Evolutionary conservation across 2,797 vertebrate species (phyloP).

Genomic region (Anabacerthia variegaticeps): DNA sequence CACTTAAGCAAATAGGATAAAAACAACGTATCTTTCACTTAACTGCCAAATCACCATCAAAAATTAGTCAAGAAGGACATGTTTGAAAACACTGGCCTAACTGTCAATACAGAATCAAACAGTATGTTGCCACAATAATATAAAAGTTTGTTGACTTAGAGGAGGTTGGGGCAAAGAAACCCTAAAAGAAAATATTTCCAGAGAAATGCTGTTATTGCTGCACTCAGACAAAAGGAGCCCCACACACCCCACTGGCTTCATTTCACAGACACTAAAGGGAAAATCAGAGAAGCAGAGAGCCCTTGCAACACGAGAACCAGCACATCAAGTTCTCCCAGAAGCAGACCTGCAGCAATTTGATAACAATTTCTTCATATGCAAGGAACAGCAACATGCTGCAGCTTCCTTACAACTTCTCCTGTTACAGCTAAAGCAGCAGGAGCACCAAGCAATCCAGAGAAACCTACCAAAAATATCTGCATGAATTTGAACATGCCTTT

Average conservation of each 20-base stretch:
- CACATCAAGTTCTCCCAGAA: conserved; percentile 68
- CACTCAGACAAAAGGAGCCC: conserved; percentile 62
- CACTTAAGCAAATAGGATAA: not conserved
- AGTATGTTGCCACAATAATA: not conserved
- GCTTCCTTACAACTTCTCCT: not conserved
- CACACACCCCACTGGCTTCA: conserved; percentile 62
- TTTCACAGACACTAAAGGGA: conserved; percentile 69
- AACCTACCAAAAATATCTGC: not conserved
- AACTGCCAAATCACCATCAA: not conserved
- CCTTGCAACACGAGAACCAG: conserved; percentile 59
- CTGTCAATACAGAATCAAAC: not conserved
- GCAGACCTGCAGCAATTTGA: not conserved
- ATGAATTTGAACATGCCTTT: not conserved
- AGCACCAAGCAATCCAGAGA: not conserved
- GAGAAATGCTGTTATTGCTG: conserved; percentile 38
- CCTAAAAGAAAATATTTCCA: not conserved
- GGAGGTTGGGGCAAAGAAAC: not conserved
- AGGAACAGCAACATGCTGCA: not conserved
- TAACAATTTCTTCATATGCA: not conserved
- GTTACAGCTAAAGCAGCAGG: not conserved
- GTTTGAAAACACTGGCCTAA: not conserved
- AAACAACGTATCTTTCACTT: not conserved
- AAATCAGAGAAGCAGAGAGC: not conserved
- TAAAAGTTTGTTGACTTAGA: not conserved
- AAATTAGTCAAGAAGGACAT: not conserved